A percentile compares a stretch with the other conserved stretches of the same genome.
Conservation (phyloP, 2,113 vertebrate species). For the Apeltes quadracus region DNA sequence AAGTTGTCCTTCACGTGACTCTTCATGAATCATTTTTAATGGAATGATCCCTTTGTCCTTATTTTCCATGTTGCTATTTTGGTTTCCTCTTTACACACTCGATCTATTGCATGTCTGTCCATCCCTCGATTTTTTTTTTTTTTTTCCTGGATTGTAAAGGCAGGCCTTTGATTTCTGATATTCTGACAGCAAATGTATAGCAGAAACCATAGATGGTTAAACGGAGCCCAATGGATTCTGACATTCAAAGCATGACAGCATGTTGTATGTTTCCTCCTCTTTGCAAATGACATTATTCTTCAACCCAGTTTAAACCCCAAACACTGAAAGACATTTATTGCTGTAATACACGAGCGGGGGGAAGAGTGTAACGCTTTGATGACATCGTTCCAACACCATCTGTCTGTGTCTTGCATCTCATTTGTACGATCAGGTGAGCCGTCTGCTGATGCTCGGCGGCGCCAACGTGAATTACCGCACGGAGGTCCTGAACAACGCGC, state of each 20-base stretch:
- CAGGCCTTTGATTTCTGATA: neutral
- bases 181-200: too few species aligned
- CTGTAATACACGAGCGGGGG: neutral
- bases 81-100: neutral
- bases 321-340: neutral
- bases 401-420: slow-evolving; percentile 10
- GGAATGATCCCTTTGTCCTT: neutral
- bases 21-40: neutral
- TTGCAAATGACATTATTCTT: neutral
- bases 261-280: neutral
- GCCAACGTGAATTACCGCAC: slow-evolving; percentile 97
- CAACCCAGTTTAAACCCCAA: neutral
- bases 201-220: too few species aligned
- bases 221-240: neutral
- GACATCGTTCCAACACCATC: slow-evolving; percentile 9
- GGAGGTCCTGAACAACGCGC: slow-evolving; percentile 94
- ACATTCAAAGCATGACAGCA: neutral
- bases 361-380: slow-evolving; percentile 9
- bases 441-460: slow-evolving; percentile 93
- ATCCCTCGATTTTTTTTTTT: too few species aligned
- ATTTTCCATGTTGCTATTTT: neutral
- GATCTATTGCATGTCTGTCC: neutral
- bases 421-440: slow-evolving; percentile 87
- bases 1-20: slow-evolving; percentile 9
- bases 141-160: slow-evolving; percentile 1